phyloP scores from a whole-genome alignment of 2,113 vertebrate genomes.

The Ardeotis arabs region DNA sequence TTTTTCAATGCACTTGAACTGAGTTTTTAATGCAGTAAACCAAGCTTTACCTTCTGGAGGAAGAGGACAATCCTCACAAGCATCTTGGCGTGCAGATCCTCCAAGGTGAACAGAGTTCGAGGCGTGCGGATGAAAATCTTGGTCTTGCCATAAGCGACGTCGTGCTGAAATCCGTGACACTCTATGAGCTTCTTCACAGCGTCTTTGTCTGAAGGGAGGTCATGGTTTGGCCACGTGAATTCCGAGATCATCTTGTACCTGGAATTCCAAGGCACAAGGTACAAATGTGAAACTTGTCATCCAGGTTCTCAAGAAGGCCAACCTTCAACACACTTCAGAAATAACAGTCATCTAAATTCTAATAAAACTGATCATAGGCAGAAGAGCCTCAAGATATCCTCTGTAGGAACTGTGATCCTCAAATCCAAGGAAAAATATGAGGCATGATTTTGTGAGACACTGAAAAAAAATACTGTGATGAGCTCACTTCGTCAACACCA shows the following conservation, averaged over 20 bases:
- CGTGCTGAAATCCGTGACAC: conserved; percentile 88
- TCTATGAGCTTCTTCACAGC: conserved; percentile 90
- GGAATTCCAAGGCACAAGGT: background rate
- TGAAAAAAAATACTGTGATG: background rate
- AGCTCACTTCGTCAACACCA: background rate
- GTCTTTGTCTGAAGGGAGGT: conserved; percentile 87
- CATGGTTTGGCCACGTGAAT: conserved; percentile 97
- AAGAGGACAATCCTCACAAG: conserved; percentile 93
- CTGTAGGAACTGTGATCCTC: background rate
- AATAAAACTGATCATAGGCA: background rate
- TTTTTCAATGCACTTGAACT: background rate
- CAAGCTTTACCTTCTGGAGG: conserved; percentile 90
- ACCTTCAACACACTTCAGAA: background rate
- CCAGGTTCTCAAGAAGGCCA: background rate
- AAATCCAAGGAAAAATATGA: background rate
- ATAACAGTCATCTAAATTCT: background rate
- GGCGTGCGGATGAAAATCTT: conserved; percentile 97
- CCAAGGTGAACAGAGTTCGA: conserved; percentile 91
- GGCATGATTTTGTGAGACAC: background rate
- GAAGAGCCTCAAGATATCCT: background rate
- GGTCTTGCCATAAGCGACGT: conserved; percentile 93
- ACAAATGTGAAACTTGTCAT: fast-evolving
- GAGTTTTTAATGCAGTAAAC: background rate
- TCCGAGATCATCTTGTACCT: conserved; percentile 99
- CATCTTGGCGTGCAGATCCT: conserved; percentile 91